Evolutionary conservation across 2,888 invertebrate genomes (phyloP), one percentile per base, ranked within the genome.

Genomic region (Diarsia mendica): DNA sequence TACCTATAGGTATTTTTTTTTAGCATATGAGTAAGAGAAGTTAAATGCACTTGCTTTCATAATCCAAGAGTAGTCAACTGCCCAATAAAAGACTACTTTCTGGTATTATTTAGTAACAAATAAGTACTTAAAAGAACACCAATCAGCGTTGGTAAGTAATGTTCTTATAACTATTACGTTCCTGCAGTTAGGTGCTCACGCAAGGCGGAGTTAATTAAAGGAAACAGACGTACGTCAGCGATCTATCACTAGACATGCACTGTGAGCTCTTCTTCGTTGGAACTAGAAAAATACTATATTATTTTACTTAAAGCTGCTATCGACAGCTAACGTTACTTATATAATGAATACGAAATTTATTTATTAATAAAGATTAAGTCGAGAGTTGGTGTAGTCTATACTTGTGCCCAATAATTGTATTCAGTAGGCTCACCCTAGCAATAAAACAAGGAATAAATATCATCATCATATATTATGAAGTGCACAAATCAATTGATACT

Each of bases 211-310:
- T 82, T 83, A 82, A 85, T 83, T 82, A 85, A 85, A 78, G 83
- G 83, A 83, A 83, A 71, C 85, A 85, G 69, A 79, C 58, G 61
- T 3, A 49, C 61, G 75, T 82, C 83, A 67, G 75, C 39, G 51
- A 85, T 83, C 85, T 61, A 85, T 83, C 85, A 83, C 77, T 18
- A 65, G 85, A 73, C 82, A 85, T 85, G 82, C 85, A 82, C 61
- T 64, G 39, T 49, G 10, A 65, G 60, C 60, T 72, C 64, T 66
- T 83, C 80, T 80, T 84, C 46, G 70, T 68, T 28, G 33, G 20
- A 53, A 46, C 13, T 44, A 18, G 46, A 15, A 18, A 48, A 53
- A 55, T 67, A 60, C 3, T 5, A 39, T 39, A 8, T 39, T 39
- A 39, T 39, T 39, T 39, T 39, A 39, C 39, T 8, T 8, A 39